Evolutionary conservation across 2,888 invertebrate genomes (phyloP).

Genomic region (Oeneis ivallda): DNA sequence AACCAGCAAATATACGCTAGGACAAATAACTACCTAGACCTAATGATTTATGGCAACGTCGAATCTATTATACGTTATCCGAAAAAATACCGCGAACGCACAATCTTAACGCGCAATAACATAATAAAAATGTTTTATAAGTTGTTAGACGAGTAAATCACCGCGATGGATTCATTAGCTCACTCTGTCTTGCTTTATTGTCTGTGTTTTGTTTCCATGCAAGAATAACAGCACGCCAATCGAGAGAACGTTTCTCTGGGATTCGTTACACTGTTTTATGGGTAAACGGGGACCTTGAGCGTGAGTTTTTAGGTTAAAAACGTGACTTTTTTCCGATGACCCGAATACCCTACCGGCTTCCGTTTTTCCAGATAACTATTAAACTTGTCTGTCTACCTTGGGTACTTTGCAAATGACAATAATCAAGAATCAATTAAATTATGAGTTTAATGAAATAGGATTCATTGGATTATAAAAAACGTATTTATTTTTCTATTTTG

Average conservation of each 20-base stretch:
- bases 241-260: conserved; percentile 27
- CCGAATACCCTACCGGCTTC: background rate
- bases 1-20: background rate
- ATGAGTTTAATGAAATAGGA: no score
- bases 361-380: no score
- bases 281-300: background rate
- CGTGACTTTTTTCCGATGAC: background rate
- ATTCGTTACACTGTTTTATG: conserved; percentile 26
- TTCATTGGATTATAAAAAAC: no score
- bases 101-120: conserved; percentile 35
- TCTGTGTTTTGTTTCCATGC: conserved; percentile 30
- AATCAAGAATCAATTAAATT: no score
- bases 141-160: conserved; percentile 41
- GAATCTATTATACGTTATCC: conserved; percentile 15
- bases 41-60: conserved; percentile 3
- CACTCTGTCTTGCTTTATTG: conserved; percentile 40
- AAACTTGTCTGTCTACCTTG: no score
- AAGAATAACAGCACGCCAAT: conserved; percentile 20
- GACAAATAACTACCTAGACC: background rate
- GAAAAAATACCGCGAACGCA: conserved; percentile 17
- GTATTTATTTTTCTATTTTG: no score
- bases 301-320: background rate
- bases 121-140: conserved; percentile 43
- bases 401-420: no score
- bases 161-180: conserved; percentile 47